Percentiles rank a stretch among this genome's conserved stretches.
Conservation (phyloP, 2,888 invertebrate genomes). For the Chironomus tentans region DNA sequence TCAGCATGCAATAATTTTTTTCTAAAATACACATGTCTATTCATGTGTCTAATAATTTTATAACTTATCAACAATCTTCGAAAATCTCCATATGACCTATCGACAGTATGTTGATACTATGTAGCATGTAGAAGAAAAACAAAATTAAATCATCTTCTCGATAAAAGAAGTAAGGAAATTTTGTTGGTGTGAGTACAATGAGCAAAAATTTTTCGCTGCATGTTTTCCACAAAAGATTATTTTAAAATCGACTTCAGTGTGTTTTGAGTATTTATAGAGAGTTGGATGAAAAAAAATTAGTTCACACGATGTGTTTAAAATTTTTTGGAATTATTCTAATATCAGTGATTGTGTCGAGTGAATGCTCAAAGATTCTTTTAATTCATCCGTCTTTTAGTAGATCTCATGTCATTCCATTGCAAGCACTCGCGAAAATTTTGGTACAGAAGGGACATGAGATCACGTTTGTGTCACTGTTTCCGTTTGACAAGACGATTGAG, state of each 20-base stretch:
- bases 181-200: no score
- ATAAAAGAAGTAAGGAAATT: no score
- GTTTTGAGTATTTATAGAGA: conserved; percentile 28
- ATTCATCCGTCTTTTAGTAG: conserved; percentile 30
- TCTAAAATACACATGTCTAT: no score
- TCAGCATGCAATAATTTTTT: no score
- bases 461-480: background rate
- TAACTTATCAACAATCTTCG: no score
- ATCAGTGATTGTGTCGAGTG: background rate
- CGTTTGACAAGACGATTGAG: background rate
- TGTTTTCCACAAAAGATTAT: background rate
- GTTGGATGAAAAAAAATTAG: conserved; percentile 2
- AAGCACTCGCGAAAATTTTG: background rate
- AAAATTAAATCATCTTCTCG: no score
- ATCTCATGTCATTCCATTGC: background rate
- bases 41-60: no score
- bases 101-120: no score
- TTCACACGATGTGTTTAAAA: conserved; percentile 33
- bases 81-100: no score
- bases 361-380: background rate
- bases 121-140: no score
- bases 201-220: background rate
- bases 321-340: background rate
- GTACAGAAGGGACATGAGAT: background rate
- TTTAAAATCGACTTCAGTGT: background rate